These are phyloP conservation scores for Leptinotarsa rubiginosa DNA, from an alignment of 2,888 invertebrate genomes.

Conservation along the genomic window DNA sequence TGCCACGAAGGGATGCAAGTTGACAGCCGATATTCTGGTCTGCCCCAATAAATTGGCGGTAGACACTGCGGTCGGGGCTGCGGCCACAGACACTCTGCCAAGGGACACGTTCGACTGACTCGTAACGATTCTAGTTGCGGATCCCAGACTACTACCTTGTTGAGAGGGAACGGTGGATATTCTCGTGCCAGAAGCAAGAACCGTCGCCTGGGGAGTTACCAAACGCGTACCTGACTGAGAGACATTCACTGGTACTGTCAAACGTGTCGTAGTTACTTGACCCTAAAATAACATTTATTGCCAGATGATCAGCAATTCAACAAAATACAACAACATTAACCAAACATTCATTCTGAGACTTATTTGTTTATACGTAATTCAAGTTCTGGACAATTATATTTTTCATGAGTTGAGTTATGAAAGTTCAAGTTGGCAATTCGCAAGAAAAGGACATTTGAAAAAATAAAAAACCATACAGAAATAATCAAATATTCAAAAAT, in stretches of 20 bases:
- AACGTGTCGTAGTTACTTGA: slow-evolving; percentile 60
- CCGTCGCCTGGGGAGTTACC: slow-evolving; percentile 60
- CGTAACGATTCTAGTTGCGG: slow-evolving; percentile 56
- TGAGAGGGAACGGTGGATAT: slow-evolving; percentile 58
- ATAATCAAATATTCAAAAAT: no score
- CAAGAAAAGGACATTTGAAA: no score
- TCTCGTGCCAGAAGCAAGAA: slow-evolving; percentile 60
- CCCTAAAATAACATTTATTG: slow-evolving; percentile 46
- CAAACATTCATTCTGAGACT: background rate
- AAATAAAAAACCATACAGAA: no score
- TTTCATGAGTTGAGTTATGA: no score
- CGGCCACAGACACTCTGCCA: slow-evolving; percentile 56
- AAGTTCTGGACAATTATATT: no score
- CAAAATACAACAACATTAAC: background rate
- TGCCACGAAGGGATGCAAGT: slow-evolving; percentile 61
- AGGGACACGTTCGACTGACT: slow-evolving; percentile 59
- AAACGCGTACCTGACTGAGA: slow-evolving; percentile 56
- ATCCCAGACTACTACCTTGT: slow-evolving; percentile 51
- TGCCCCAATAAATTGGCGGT: slow-evolving; percentile 57
- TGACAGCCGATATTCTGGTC: slow-evolving; percentile 60
- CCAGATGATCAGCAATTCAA: background rate
- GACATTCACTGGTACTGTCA: slow-evolving; percentile 61
- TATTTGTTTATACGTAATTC: no score
- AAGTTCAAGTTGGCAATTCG: no score
- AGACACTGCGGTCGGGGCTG: slow-evolving; percentile 54